Evolutionary conservation across 2,113 vertebrate genomes (phyloP), one percentile per base, ranked within the genome.

Genomic region (Puma concolor): DNA sequence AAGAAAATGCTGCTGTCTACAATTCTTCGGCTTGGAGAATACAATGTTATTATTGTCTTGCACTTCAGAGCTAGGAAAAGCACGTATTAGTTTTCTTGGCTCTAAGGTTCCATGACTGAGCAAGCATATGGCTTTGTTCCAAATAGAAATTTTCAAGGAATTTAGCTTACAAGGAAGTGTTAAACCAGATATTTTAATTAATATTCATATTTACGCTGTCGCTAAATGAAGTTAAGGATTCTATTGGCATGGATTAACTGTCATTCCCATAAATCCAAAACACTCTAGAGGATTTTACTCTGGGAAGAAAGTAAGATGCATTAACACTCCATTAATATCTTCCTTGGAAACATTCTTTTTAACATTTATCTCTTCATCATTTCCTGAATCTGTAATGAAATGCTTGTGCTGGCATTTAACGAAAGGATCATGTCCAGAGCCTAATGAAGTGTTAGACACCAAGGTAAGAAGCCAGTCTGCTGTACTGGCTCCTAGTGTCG

Each of bases 361-460:
- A 92, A 91, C 84, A 90, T 95, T 95, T 98, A 97, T 97, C 96
- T 97, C 96, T 94, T 95, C 98, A 97, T 96, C 97, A 97, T 96
- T 89, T 94, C 96, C 76, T 80, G 96, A 72, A 19, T 93, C 64
- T 69, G 86, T 94, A 98, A 98, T 88, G 92, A 98, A 98, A 97
- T 96, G 67, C 54, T 89, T 93, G 38, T 88, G 90, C 95, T 98
- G 97, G 91, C 79, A 98, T 94, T 44, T 27, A 95, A 96, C 97
- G 69, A 60, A 94, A 98, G 67, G 94, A 95, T 82, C 69, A 23
- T 94, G 96, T 79, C 64, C 79, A 57, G 71, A 94, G 57, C 96
- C 80, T 98, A 98, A 98, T 96, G 97, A 97, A 96, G 98, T 97
- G 96, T 84, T 96, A 97, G 60, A 93, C n/a, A 97, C 89, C 88